Evolutionary conservation across 2,797 vertebrate genomes (phyloP).

Genomic region (Argya squamiceps): DNA sequence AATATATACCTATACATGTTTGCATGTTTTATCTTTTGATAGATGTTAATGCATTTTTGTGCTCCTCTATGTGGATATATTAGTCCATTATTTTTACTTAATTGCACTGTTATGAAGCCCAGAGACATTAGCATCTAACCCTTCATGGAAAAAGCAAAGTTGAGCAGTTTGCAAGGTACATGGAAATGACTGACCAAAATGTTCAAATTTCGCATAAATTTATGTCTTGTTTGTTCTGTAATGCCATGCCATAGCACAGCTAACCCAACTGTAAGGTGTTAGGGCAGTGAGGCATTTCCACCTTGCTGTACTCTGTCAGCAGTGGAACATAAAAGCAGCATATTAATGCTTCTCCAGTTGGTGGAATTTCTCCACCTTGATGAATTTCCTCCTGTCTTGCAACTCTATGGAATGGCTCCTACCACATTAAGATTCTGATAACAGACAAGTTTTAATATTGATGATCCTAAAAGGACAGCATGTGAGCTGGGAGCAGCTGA

Average conservation of each 20-base stretch:
- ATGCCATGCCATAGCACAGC: neutral
- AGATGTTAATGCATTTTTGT: neutral
- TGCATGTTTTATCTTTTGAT: neutral
- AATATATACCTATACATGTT: neutral
- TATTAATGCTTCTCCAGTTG: neutral
- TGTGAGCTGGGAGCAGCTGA: neutral
- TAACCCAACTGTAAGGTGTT: neutral
- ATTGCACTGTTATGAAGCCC: neutral
- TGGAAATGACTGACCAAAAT: neutral
- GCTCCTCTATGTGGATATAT: neutral
- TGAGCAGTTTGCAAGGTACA: neutral
- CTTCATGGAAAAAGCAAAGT: neutral
- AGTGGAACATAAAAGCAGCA: constrained; percentile 31
- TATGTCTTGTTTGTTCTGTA: neutral
- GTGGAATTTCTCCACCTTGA: neutral
- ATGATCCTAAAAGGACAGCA: neutral
- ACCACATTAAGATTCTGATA: neutral
- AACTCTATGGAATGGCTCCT: neutral
- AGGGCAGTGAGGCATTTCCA: constrained; percentile 1
- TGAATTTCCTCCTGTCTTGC: constrained; percentile 11
- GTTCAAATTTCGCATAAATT: neutral
- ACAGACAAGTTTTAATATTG: neutral
- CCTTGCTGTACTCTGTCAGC: neutral
- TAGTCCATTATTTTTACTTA: constrained; percentile 23
- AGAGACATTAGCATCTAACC: constrained; percentile 3